Percentiles rank a stretch among this genome's conserved stretches.
phyloP scores from a whole-genome alignment of 2,113 vertebrate genomes.

The Myiozetetes cayanensis region DNA sequence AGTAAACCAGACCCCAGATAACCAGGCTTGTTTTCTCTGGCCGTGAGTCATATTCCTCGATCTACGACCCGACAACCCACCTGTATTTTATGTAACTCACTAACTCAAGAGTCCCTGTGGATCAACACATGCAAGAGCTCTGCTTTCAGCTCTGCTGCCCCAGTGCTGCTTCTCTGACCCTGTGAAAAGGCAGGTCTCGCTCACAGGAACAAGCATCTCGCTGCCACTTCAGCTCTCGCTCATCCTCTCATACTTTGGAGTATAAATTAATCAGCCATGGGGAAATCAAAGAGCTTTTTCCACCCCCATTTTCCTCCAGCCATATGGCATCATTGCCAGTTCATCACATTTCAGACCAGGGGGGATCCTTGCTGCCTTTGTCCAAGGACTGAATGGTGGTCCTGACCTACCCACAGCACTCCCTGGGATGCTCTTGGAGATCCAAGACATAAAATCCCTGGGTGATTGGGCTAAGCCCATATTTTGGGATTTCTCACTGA shows the following conservation, averaged over 20 bases:
- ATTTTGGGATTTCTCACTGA: neutral
- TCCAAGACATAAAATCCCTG: neutral
- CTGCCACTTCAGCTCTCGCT: neutral
- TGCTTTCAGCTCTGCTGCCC: neutral
- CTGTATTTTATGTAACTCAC: neutral
- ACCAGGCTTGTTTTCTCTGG: neutral
- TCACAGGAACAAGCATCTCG: neutral
- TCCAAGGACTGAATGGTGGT: fast-evolving
- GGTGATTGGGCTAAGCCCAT: fast-evolving
- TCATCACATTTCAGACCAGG: neutral
- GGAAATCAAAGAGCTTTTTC: neutral
- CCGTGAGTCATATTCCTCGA: neutral
- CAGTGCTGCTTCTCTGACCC: neutral
- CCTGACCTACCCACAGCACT: neutral
- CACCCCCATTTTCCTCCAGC: neutral
- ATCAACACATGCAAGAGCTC: neutral
- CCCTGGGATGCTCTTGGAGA: neutral
- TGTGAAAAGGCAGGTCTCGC: neutral
- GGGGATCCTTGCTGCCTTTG: neutral
- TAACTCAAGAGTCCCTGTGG: neutral
- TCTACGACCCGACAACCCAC: fast-evolving
- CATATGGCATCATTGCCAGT: neutral
- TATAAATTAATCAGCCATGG: neutral
- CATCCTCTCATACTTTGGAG: neutral
- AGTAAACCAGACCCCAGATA: neutral